These are phyloP conservation scores for Caenorhabditis imperialis DNA, from an alignment of 2,888 invertebrate genomes.

Conservation along the genomic window DNA sequence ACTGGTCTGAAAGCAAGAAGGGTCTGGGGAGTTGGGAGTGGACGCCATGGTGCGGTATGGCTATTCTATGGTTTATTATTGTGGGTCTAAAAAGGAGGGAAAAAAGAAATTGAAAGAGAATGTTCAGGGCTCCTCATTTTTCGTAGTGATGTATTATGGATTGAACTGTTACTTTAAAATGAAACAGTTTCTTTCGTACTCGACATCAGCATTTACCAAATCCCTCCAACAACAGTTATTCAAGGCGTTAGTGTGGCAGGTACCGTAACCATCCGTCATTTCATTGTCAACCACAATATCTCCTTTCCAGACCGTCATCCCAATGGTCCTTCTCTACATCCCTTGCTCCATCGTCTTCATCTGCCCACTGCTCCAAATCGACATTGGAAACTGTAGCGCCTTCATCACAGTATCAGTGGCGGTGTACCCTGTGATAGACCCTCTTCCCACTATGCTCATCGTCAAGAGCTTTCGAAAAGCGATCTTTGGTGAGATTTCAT, in stretches of 20 bases:
- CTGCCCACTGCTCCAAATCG: conserved; percentile 22
- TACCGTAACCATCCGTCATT: no score
- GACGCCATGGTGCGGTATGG: conserved; percentile 26
- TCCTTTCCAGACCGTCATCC: conserved; percentile 28
- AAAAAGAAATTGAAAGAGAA: no score
- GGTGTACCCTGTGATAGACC: conserved; percentile 35
- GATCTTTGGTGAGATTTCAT: conserved; percentile 4
- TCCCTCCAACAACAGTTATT: conserved; percentile 27
- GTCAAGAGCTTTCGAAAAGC: conserved; percentile 24
- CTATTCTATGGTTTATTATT: conserved; percentile 29
- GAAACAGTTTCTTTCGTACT: background rate
- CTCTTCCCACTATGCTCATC: conserved; percentile 18
- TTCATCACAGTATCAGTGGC: conserved; percentile 38
- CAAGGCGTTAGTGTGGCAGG: conserved; percentile 23
- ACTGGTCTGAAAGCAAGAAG: conserved; percentile 17
- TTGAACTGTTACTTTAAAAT: conserved; percentile 29
- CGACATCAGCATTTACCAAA: conserved; percentile 6
- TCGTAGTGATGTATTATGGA: conserved; percentile 24
- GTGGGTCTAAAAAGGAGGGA: background rate
- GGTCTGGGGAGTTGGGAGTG: conserved; percentile 21
- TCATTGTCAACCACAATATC: no score
- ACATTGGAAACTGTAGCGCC: conserved; percentile 25
- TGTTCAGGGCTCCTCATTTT: conserved; percentile 13
- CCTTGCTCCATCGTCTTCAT: conserved; percentile 34
- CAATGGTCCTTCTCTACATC: conserved; percentile 33